Evolutionary conservation across 2,888 invertebrate species (phyloP), one percentile per base, ranked within the genome.

Genomic region (Ceramica pisi): DNA sequence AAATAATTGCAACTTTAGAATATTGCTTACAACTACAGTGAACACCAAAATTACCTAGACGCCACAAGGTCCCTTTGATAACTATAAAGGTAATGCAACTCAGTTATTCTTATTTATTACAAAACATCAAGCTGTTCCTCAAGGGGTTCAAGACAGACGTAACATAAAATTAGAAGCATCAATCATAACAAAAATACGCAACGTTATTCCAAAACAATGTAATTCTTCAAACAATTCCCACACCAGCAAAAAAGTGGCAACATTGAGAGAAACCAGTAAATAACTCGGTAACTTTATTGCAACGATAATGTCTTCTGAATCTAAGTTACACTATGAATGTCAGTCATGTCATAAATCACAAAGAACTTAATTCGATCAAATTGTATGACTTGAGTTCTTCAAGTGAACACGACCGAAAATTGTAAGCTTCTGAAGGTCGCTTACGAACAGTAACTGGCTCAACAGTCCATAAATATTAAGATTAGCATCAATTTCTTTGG

Each of bases 381-480:
- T 16, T 57, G 9, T 44, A 23, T 26, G 35, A 46, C 35, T 46
- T 50, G 23, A 59, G n/a, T 60, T 66, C 14, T 66, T 59, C 9
- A 64, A 68, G 41, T 19, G 21, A 50, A 67, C 31, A 12, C 35
- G 62, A 55, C 38, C 21, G 10, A 56, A 65, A 71, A 72, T n/a
- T 53, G 19, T 63, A 68, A 19, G 23, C 60, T 16, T 26, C 57
- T 77, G 78, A 76, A 85, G 83, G 75, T 78, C 80, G 70, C 35
- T 53, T 56, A 51, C 10, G 53, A 61, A 51, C 10, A 16, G 61
- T 67, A 63, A 66, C 70, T 67, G 67, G 64, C 41, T 75, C 59
- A 72, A 68, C 75, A 71, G 77, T 19, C 65, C 72, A 83, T 82
- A 80, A 78, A 84, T 63, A 64, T 62, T 50, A 56, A 77, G 75